Base-by-base conservation (phyloP, 2,797 vertebrate species). In the Synaphobranchus kaupii region DNA sequence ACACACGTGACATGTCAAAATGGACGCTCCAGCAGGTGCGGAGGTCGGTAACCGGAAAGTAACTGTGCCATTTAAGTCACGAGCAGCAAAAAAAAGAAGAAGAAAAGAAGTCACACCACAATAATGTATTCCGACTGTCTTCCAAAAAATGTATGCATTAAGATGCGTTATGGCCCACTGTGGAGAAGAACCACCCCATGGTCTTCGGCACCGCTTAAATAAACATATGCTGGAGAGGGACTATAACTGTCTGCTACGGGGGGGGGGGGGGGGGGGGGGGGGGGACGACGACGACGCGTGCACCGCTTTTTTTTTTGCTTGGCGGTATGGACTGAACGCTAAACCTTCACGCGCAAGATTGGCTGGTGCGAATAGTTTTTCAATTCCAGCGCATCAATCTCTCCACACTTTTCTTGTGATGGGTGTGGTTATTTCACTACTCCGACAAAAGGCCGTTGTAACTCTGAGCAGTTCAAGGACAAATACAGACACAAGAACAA, bases 1-100 rank as follows among this genome's bases (percentile, higher is more conserved):
- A 90, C 88, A 88, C 93, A 94, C 94, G 92, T 94, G 94, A 94
- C 88, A 6, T 90, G 88, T 90, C 90, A 76, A 73, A 90, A 86
- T 76, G 89, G 89, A 86, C 90, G 92, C 34, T 17, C 92, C 92
- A 88, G 89, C 89, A 93, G 92, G 89, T 92, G 90, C 0, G 50
- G 80, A 82, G 47, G 80, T 50, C 48, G 81, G 81, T 83, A 25
- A 83, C 50, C 81, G 81, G 81, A 56, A 83, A 12, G 56, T 28
- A 83, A 31, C 81, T 56, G 48, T 56, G 81, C 6, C 48, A 54
- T 5, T 54, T 3, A 47, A 54, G 25, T 83, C 50, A 83, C 47
- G 25, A 81, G 47, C 50, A 25, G n/a, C n/a, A 39, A 48, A 10
- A 25, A 39, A 39, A 39, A 39, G 2, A 2, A 39, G 0, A 39